Conservation (phyloP, 2,797 vertebrate species). For the Craterocephalus amniculus region DNA sequence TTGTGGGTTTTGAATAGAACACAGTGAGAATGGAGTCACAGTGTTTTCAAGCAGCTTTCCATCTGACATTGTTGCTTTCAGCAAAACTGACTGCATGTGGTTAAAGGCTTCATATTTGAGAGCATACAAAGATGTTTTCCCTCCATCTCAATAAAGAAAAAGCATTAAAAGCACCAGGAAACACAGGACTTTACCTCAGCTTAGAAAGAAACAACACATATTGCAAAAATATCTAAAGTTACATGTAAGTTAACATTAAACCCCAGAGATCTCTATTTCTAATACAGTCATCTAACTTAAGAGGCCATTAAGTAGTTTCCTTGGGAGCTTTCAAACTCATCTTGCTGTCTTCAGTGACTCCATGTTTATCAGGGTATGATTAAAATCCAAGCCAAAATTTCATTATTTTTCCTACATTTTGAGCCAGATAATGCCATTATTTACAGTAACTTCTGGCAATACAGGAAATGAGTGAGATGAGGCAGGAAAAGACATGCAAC, state of each 20-base stretch:
- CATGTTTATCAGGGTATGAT: background rate
- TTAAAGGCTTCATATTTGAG: background rate
- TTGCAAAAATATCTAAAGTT: background rate
- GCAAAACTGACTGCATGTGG: background rate
- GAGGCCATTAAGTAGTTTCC: background rate
- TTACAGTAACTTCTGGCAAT: background rate
- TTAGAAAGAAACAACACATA: background rate
- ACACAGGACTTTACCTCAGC: background rate
- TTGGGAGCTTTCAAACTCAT: background rate
- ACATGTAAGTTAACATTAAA: background rate
- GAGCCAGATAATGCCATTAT: constrained; percentile 7
- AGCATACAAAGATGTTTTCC: background rate
- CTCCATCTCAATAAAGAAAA: background rate
- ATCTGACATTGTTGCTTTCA: constrained; percentile 28
- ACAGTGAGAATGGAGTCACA: constrained; percentile 47
- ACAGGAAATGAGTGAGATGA: background rate
- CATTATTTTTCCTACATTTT: background rate
- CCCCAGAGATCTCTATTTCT: background rate
- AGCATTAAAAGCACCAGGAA: background rate
- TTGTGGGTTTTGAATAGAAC: constrained; percentile 58
- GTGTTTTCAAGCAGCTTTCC: constrained; percentile 20
- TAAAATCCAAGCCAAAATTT: background rate
- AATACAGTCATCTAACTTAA: background rate
- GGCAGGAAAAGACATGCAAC: background rate
- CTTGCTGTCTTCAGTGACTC: background rate